These are phyloP conservation scores for Archegozetes longisetosus DNA, from an alignment of 1,140 invertebrate species.

Conservation along the genomic window DNA sequence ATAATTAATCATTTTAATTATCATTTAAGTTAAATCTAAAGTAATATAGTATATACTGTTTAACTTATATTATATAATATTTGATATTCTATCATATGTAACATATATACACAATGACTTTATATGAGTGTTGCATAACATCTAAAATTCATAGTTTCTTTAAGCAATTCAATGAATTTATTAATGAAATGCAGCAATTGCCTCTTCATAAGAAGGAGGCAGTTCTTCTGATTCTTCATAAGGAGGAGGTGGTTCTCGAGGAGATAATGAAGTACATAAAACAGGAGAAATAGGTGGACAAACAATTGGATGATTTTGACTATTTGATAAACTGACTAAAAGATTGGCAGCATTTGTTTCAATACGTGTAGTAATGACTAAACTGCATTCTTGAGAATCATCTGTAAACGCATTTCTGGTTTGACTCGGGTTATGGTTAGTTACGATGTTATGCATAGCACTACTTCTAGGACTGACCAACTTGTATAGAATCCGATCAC, in stretches of 20 bases:
- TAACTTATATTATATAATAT: too few species aligned
- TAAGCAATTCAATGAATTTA: too few species aligned
- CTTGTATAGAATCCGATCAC: slow-evolving; percentile 8
- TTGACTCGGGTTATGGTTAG: background rate
- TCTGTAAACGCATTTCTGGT: background rate
- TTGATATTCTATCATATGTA: too few species aligned
- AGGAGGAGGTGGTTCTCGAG: slow-evolving; percentile 2
- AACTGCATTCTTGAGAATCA: background rate
- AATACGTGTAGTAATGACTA: background rate
- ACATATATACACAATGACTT: too few species aligned
- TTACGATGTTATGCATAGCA: background rate
- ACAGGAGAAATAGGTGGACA: background rate
- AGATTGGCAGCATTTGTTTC: background rate
- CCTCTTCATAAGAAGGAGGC: slow-evolving; percentile 12
- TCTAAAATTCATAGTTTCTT: too few species aligned
- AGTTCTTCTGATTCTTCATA: slow-evolving; percentile 6
- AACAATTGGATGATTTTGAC: background rate
- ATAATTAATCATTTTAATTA: too few species aligned
- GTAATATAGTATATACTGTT: too few species aligned
- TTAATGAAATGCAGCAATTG: background rate
- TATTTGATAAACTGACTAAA: background rate
- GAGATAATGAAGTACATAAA: background rate
- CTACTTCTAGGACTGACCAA: slow-evolving; percentile 1
- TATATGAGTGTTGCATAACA: too few species aligned
- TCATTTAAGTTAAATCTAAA: too few species aligned